These are phyloP conservation scores for Stenchaetothrips biformis DNA, from an alignment of 2,888 invertebrate species.

Conservation along the genomic window DNA sequence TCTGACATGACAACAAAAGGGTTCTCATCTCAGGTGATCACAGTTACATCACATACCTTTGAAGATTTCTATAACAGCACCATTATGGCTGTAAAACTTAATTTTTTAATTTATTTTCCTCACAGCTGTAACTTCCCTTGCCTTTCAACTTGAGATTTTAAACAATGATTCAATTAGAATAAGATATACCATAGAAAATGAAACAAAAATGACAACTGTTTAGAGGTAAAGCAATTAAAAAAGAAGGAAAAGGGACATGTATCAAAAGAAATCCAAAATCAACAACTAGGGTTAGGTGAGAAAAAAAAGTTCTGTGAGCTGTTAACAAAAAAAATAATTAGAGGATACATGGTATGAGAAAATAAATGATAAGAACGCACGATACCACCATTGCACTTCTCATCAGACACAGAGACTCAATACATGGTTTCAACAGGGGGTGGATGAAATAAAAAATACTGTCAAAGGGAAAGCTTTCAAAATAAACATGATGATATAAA, in stretches of 20 bases:
- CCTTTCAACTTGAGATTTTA: background rate
- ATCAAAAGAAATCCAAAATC: background rate
- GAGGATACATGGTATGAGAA: background rate
- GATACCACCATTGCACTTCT: background rate
- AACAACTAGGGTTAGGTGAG: background rate
- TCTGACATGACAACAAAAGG: constrained; percentile 9
- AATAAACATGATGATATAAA: background rate
- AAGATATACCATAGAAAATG: background rate
- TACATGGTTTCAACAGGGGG: too few relatives aligned
- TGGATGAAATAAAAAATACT: too few relatives aligned
- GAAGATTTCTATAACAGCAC: background rate
- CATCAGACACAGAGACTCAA: too few relatives aligned
- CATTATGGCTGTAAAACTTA: background rate
- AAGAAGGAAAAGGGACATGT: background rate
- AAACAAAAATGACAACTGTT: background rate
- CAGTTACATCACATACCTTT: constrained; percentile 14
- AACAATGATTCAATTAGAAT: background rate
- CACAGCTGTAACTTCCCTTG: background rate
- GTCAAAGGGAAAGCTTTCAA: background rate
- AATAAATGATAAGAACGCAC: background rate
- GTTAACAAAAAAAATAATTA: background rate
- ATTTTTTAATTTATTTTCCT: background rate
- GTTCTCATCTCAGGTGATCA: constrained; percentile 15
- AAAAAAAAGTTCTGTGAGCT: background rate
- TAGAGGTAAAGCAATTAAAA: background rate